Conservation (phyloP, 2,888 invertebrate genomes). For the Colletes collaris region DNA sequence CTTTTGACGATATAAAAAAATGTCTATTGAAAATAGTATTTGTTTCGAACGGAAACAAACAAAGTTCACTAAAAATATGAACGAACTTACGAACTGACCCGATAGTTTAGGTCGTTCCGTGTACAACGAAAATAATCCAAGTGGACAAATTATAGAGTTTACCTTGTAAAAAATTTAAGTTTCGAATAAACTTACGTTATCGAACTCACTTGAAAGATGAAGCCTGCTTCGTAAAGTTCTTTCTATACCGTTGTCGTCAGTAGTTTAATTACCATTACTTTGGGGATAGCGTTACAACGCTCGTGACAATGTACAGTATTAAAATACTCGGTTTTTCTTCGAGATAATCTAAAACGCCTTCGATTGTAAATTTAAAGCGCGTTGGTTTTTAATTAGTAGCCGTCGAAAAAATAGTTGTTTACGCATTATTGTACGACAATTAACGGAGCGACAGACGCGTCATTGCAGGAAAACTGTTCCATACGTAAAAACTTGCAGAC, state of each 20-base stretch:
- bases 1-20: too few relatives aligned
- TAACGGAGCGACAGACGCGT: constrained; percentile 31
- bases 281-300: neutral
- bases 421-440: constrained; percentile 23
- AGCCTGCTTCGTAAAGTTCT: constrained; percentile 1
- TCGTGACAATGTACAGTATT: neutral
- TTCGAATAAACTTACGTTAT: constrained; percentile 6
- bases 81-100: too few relatives aligned
- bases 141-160: neutral
- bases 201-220: constrained; percentile 6
- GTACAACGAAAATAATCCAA: constrained; percentile 11
- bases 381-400: neutral
- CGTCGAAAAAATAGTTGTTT: constrained; percentile 15
- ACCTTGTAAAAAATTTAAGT: constrained; percentile 8
- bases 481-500: constrained; percentile 66
- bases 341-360: neutral
- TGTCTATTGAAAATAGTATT: too few relatives aligned
- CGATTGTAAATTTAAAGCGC: neutral
- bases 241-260: neutral
- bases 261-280: constrained; percentile 35
- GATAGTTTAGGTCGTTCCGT: neutral
- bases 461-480: constrained; percentile 52
- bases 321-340: neutral
- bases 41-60: too few relatives aligned
- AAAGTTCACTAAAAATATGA: too few relatives aligned